These are phyloP conservation scores for Fulica atra DNA, from an alignment of 2,113 vertebrate species.

Conservation along the genomic window DNA sequence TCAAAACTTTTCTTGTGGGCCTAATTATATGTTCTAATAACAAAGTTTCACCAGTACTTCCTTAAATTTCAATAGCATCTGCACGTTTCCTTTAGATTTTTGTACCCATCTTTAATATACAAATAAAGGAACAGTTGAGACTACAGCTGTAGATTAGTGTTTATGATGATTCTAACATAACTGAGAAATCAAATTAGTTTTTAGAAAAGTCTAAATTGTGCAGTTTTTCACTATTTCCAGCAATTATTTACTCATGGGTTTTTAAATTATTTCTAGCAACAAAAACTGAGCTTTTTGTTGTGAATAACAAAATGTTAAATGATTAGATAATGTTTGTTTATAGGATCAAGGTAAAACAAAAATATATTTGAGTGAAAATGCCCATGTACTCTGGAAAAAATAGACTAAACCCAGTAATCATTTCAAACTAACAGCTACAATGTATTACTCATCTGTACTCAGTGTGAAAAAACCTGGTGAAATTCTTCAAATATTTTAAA, in stretches of 20 bases:
- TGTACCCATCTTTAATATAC: background rate
- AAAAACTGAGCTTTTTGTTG: background rate
- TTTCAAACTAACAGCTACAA: background rate
- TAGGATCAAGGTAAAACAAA: background rate
- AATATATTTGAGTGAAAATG: background rate
- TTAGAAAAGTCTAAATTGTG: conserved; percentile 34
- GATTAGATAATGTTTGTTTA: background rate
- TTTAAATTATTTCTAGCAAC: conserved; percentile 12
- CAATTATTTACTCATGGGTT: background rate
- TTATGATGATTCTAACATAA: conserved; percentile 44
- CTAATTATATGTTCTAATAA: background rate
- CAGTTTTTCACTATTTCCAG: conserved; percentile 10
- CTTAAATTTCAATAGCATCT: background rate
- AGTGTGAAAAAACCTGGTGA: background rate
- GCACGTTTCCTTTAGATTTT: background rate
- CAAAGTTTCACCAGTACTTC: background rate
- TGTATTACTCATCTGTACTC: background rate
- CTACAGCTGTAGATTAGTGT: conserved; percentile 30
- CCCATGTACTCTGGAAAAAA: background rate
- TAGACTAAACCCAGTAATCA: too few relatives aligned
- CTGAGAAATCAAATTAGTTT: conserved; percentile 44
- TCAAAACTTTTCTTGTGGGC: background rate
- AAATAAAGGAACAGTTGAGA: conserved; percentile 27
- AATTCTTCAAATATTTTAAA: background rate
- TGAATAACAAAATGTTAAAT: background rate